A percentile compares a stretch with the other conserved stretches of the same genome.
Conservation (phyloP, 2,113 vertebrate genomes). For the Poicephalus meyeri region DNA sequence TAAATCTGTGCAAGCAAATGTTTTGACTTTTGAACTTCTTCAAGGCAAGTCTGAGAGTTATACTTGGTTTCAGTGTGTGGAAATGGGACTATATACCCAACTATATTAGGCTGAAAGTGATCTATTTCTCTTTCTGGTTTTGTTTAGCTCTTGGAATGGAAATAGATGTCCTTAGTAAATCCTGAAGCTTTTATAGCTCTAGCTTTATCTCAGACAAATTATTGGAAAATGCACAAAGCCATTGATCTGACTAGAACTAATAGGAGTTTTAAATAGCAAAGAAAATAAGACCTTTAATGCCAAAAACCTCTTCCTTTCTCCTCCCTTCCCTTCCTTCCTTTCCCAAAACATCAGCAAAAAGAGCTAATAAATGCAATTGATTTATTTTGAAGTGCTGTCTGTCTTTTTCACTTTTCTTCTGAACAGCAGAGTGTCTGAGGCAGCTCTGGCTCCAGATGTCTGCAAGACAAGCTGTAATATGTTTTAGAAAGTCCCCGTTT, state of each 20-base stretch:
- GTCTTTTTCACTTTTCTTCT: slow-evolving; percentile 67
- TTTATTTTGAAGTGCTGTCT: slow-evolving; percentile 72
- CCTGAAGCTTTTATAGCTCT: slow-evolving; percentile 46
- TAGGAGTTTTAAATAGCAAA: slow-evolving; percentile 61
- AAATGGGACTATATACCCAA: not conserved
- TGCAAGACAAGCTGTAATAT: slow-evolving; percentile 41
- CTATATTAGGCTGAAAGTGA: not conserved
- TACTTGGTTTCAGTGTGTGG: not conserved
- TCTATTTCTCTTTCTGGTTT: slow-evolving; percentile 8
- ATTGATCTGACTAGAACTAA: slow-evolving; percentile 73
- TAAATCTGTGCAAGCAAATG: not conserved
- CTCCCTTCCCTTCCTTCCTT: not conserved
- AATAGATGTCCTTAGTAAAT: slow-evolving; percentile 43
- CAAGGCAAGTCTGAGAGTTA: not conserved
- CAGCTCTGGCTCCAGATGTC: slow-evolving; percentile 74
- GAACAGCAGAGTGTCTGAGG: slow-evolving; percentile 32
- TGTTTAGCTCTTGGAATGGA: slow-evolving; percentile 27
- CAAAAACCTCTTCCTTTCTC: slow-evolving; percentile 46
- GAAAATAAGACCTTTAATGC: slow-evolving; percentile 54
- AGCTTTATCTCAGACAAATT: slow-evolving; percentile 51
- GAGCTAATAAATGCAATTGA: slow-evolving; percentile 74
- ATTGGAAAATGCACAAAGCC: slow-evolving; percentile 61
- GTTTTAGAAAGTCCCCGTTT: no score
- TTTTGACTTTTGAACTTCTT: slow-evolving; percentile 20
- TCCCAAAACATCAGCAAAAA: slow-evolving; percentile 66